A percentile compares a stretch with the other conserved stretches of the same genome.
phyloP scores from a whole-genome alignment of 2,113 vertebrate species.

The Cairina moschata region DNA sequence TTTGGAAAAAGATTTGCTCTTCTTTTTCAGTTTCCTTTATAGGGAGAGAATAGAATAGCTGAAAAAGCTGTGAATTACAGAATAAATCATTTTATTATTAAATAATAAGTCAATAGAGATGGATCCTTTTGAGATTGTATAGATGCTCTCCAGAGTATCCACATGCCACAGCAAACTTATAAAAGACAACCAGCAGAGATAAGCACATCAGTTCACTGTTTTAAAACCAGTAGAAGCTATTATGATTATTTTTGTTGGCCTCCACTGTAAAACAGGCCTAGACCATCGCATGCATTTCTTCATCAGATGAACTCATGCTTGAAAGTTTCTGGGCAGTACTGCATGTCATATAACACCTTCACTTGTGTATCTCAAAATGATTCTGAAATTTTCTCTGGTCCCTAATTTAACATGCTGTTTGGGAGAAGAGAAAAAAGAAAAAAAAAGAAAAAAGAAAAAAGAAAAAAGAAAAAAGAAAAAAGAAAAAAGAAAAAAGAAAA shows the following conservation, averaged over 20 bases:
- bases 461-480: too few species aligned
- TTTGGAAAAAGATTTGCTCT: background rate
- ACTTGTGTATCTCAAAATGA: background rate
- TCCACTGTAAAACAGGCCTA: background rate
- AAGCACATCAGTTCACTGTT: background rate
- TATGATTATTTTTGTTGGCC: background rate
- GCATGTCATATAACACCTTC: background rate
- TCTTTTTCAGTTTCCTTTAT: background rate
- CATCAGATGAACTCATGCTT: background rate
- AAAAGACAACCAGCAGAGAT: background rate
- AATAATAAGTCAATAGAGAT: background rate
- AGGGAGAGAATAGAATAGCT: background rate
- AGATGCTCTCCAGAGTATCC: background rate
- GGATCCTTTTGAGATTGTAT: background rate
- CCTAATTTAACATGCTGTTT: background rate
- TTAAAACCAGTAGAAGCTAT: background rate
- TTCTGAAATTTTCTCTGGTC: background rate
- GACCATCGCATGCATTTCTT: background rate
- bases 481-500: too few species aligned
- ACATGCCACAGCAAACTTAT: background rate
- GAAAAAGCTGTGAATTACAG: constrained; percentile 19
- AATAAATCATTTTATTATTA: constrained; percentile 34
- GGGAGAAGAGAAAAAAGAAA: background rate
- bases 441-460: too few species aligned
- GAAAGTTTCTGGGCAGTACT: background rate